phyloP scores from a whole-genome alignment of 2,888 invertebrate species.

The Dusona sp. region DNA sequence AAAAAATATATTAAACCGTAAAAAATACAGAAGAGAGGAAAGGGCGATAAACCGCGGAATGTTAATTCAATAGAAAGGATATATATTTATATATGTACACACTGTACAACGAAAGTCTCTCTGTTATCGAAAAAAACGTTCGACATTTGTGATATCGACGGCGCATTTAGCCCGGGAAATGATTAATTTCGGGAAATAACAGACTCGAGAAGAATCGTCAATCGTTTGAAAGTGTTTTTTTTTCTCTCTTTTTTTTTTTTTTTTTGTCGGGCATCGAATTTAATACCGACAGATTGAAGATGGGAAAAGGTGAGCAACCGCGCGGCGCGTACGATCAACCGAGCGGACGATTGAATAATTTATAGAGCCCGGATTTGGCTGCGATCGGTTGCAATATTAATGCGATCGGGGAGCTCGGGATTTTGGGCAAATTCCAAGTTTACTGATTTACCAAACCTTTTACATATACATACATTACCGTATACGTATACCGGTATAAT shows the following conservation, averaged over 20 bases:
- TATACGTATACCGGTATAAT: not conserved
- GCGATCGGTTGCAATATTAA: constrained; percentile 64
- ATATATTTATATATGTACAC: not conserved
- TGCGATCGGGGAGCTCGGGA: constrained; percentile 59
- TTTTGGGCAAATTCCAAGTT: constrained; percentile 66
- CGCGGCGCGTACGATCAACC: constrained; percentile 14
- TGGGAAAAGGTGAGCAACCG: constrained; percentile 24
- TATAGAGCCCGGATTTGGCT: constrained; percentile 48
- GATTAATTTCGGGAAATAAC: not conserved
- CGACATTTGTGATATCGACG: not conserved
- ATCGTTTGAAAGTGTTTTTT: not conserved
- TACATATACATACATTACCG: constrained; percentile 28
- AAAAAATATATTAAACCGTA: constrained; percentile 6
- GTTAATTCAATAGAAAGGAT: not conserved
- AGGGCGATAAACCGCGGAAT: not conserved
- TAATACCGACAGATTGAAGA: constrained; percentile 9
- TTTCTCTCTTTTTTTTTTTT: not conserved
- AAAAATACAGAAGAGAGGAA: not conserved
- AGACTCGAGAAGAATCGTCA: not conserved
- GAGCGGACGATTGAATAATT: constrained; percentile 54
- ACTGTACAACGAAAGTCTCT: not conserved
- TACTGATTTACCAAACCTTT: constrained; percentile 61
- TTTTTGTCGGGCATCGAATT: not conserved
- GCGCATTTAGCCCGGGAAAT: not conserved
- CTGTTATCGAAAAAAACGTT: not conserved